Conservation (phyloP, 2,797 vertebrate species). For the Sus cebifrons region DNA sequence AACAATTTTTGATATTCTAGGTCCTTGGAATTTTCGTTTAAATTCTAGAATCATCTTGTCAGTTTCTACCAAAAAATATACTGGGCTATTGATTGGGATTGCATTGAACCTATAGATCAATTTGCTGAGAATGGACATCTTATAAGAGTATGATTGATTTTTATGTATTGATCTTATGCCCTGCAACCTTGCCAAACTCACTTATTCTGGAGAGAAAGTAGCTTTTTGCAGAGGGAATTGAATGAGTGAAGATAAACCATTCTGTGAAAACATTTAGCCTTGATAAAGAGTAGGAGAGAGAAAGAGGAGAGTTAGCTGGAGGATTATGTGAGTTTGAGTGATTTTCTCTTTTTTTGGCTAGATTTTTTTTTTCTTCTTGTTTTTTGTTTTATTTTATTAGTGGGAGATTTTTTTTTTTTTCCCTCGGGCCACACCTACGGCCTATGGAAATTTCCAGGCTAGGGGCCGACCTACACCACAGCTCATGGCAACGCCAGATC, state of each 20-base stretch:
- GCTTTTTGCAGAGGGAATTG: conserved; percentile 16
- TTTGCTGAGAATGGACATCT: conserved; percentile 13
- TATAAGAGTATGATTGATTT: not conserved
- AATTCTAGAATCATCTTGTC: conserved; percentile 38
- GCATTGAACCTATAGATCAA: conserved; percentile 14
- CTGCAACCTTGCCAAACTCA: conserved; percentile 23
- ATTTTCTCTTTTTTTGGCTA: conserved; percentile 45
- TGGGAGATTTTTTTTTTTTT: not conserved
- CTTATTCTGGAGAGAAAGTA: conserved; percentile 29
- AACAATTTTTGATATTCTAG: conserved; percentile 21
- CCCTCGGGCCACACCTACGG: too few relatives aligned
- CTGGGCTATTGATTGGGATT: not conserved
- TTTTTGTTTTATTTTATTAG: conserved; percentile 60
- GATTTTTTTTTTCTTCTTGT: conserved; percentile 44
- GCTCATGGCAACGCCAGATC: too few relatives aligned
- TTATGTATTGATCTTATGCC: conserved; percentile 1
- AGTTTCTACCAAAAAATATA: not conserved
- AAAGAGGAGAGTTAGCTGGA: conserved; percentile 22
- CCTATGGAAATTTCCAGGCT: too few relatives aligned
- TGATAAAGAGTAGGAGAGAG: conserved; percentile 8
- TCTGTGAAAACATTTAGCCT: not conserved
- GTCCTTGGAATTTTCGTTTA: not conserved
- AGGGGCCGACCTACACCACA: too few relatives aligned
- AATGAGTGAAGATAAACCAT: conserved; percentile 43
- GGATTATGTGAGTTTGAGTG: not conserved